Base-by-base conservation (phyloP, 2,797 vertebrate genomes). In the Molossus molossus region DNA sequence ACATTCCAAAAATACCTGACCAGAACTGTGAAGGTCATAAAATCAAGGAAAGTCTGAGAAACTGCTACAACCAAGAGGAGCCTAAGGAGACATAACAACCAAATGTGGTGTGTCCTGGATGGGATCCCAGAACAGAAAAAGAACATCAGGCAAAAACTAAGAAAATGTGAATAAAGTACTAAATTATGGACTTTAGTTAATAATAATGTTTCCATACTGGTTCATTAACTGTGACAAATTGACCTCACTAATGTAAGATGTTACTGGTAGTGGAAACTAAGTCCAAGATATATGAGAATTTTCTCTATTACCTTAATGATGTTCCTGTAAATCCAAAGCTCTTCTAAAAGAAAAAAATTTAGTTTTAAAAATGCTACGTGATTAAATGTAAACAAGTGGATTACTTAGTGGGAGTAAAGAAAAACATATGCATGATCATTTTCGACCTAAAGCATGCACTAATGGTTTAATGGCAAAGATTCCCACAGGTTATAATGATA, bases 311-410 rank as follows among this genome's bases (percentile, higher is more conserved):
- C 29, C 18, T 84, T 20, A 25, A 37, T 50, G 37, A 67, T 48
- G 81, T 69, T 79, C 5, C 25, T 50, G 3, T 40, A 53, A 64
- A 64, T 29, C 27, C 72, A 81, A 69, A 64, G 5, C 17, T 84
- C 85, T 57, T 87, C 48, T 90, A 40, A 93, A 93, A 65, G 60
- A 69, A 76, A 58, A 58, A 67, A 2, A 0, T 27, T 73, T 33
- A 25, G 6, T 83, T 84, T 65, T 21, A 8, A 23, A 15, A 57
- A 83, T 14, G 2, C 9, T 50, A 12, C n/a, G 6, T 25, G 21
- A 57, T 48, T 70, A 84, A 80, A 82, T 53, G 21, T 1, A 58
- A 92, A 45, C 6, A 82, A 64, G 14, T 27, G 17, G 9, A n/a
- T 73, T 79, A 9, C 9, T 64, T 67, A 23, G 17, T 27, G 50